Percentiles rank a stretch among this genome's conserved stretches.
Conservation (phyloP, 2,113 vertebrate genomes). For the Paratilapia polleni region DNA sequence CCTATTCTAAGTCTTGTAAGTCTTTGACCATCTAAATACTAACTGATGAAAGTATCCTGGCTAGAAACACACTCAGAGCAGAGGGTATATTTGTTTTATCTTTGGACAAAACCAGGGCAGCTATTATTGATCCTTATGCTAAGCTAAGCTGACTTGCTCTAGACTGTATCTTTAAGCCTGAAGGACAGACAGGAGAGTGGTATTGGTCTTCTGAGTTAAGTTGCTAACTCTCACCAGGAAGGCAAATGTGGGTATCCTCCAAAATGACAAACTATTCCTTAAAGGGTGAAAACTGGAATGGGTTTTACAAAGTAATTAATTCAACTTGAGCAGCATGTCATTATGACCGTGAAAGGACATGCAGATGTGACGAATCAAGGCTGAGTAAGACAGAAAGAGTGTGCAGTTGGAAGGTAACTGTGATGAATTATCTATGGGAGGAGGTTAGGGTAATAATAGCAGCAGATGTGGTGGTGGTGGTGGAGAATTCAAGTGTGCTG, state of each 20-base stretch:
- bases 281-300: constrained; percentile 24
- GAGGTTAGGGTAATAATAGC: constrained; percentile 82
- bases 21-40: not conserved
- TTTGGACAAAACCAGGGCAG: not conserved
- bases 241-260: not conserved
- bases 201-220: not conserved
- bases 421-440: constrained; percentile 74
- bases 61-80: not conserved
- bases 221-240: not conserved
- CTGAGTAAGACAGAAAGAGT: constrained; percentile 39
- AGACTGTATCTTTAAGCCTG: not conserved
- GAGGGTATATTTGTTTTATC: not conserved
- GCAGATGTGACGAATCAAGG: constrained; percentile 56
- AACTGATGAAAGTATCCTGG: not conserved
- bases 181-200: not conserved
- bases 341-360: constrained; percentile 71
- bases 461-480: constrained; percentile 43
- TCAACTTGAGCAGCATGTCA: constrained; percentile 48
- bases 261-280: constrained; percentile 14
- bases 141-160: not conserved
- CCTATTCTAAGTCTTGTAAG: not conserved
- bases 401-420: constrained; percentile 49
- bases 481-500: constrained; percentile 26
- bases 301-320: constrained; percentile 54
- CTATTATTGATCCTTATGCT: not conserved